A percentile compares a stretch with the other conserved stretches of the same genome.
Conservation (phyloP, 2,113 vertebrate species). For the Morphnarchus princeps region DNA sequence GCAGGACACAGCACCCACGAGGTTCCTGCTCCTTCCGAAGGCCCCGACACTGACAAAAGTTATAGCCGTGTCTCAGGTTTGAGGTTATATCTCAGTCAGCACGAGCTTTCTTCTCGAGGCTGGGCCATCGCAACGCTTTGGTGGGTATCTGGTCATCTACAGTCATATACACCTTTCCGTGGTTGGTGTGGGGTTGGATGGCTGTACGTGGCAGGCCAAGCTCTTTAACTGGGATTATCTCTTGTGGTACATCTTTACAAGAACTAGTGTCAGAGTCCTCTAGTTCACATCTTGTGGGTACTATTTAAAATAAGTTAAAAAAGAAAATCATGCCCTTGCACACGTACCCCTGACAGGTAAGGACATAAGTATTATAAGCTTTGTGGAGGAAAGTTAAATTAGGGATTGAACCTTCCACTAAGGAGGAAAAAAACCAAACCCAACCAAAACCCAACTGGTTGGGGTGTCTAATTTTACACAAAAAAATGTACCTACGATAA, state of each 20-base stretch:
- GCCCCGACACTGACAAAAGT: fast-evolving
- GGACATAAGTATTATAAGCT: not conserved
- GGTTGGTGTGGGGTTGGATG: not conserved
- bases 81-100: not conserved
- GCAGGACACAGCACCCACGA: not conserved
- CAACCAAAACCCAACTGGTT: not conserved
- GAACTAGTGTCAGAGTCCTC: not conserved
- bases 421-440: not conserved
- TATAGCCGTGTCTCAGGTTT: not conserved
- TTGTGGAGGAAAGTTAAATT: not conserved
- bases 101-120: not conserved
- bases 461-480: not conserved
- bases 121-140: not conserved
- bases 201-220: not conserved
- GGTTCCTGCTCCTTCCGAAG: not conserved
- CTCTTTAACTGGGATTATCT: not conserved
- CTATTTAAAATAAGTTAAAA: not conserved
- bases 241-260: not conserved
- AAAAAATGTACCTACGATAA: not conserved
- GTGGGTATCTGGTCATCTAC: not conserved
- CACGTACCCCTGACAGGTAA: not conserved
- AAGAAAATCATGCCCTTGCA: not conserved
- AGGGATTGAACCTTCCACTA: not conserved
- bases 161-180: fast-evolving
- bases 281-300: not conserved